Percentiles rank a stretch among this genome's conserved stretches.
These are phyloP conservation scores for Hirtodrosophila alboralis DNA, from an alignment of 2,888 invertebrate genomes.

Conservation along the genomic window DNA sequence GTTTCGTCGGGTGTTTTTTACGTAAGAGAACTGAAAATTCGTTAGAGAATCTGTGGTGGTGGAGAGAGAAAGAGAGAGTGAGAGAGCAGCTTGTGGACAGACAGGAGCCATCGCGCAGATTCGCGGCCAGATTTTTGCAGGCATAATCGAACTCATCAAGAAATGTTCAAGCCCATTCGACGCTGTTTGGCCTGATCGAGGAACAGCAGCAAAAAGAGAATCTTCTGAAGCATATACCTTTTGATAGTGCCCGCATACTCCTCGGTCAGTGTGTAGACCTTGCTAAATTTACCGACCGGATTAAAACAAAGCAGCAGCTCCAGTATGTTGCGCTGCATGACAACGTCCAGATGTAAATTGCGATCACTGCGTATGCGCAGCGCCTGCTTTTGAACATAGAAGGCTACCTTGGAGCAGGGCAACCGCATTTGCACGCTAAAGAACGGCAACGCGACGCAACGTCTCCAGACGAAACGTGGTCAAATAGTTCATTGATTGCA, in stretches of 20 bases:
- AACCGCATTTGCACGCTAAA: constrained; percentile 86
- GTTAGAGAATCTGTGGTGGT: no score
- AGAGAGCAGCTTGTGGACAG: no score
- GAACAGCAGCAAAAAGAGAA: constrained; percentile 92
- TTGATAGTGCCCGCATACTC: constrained; percentile 89
- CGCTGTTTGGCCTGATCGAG: constrained; percentile 93
- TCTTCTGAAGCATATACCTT: constrained; percentile 92
- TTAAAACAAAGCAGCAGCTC: constrained; percentile 93
- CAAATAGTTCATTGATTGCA: constrained; percentile 88
- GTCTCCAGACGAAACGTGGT: constrained; percentile 88
- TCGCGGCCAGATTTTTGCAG: constrained; percentile 90
- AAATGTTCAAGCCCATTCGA: constrained; percentile 91
- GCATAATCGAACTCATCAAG: constrained; percentile 96
- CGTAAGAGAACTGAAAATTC: no score
- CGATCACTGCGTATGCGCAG: constrained; percentile 90
- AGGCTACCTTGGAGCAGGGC: constrained; percentile 88
- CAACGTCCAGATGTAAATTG: constrained; percentile 92
- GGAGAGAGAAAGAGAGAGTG: no score
- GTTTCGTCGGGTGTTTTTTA: no score
- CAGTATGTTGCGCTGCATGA: constrained; percentile 90
- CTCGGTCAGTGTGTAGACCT: constrained; percentile 86
- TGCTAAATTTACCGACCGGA: constrained; percentile 89
- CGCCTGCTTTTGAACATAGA: constrained; percentile 90
- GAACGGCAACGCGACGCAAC: constrained; percentile 88
- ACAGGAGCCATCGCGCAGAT: constrained; percentile 95